Percentiles rank a stretch among this genome's conserved stretches.
phyloP scores from a whole-genome alignment of 2,797 vertebrate genomes.

The Cottoperca gobio region DNA sequence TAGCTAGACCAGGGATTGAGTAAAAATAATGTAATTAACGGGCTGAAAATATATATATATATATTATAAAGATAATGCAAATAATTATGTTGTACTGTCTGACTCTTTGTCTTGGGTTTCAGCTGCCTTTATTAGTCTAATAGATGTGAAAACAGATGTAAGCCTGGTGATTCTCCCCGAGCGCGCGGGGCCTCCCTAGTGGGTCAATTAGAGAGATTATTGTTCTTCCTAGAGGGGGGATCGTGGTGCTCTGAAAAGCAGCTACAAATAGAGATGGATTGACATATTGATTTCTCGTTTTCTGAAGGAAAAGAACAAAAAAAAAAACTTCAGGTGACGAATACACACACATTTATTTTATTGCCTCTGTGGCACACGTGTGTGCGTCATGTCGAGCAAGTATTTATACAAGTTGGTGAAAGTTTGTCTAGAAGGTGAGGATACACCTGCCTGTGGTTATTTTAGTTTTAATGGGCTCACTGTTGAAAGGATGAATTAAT shows the following conservation, averaged over 20 bases:
- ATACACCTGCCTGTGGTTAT: neutral
- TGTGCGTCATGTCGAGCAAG: neutral
- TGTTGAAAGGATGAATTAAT: neutral
- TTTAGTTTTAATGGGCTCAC: neutral
- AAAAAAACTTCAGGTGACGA: slow-evolving; percentile 78
- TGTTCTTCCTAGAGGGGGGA: slow-evolving; percentile 98
- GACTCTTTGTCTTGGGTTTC: slow-evolving; percentile 33
- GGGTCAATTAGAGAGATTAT: slow-evolving; percentile 99
- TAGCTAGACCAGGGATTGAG: neutral
- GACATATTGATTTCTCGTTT: slow-evolving; percentile 93
- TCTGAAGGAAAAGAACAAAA: slow-evolving; percentile 65
- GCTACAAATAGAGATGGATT: slow-evolving; percentile 93
- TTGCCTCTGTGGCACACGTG: slow-evolving; percentile 19
- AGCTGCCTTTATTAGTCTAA: slow-evolving; percentile 83
- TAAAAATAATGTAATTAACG: neutral
- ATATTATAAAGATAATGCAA: slow-evolving; percentile 10
- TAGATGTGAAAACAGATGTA: slow-evolving; percentile 93
- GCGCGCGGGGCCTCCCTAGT: slow-evolving; percentile 93
- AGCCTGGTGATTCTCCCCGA: slow-evolving; percentile 88
- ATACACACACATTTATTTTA: slow-evolving; percentile 59
- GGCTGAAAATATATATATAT: neutral
- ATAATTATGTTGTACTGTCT: neutral
- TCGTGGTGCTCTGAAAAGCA: slow-evolving; percentile 88
- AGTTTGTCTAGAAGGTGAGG: slow-evolving; percentile 36
- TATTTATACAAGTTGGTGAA: slow-evolving; percentile 32